Evolutionary conservation across 2,797 vertebrate genomes (phyloP).

Genomic region (Cichlasoma orientale): DNA sequence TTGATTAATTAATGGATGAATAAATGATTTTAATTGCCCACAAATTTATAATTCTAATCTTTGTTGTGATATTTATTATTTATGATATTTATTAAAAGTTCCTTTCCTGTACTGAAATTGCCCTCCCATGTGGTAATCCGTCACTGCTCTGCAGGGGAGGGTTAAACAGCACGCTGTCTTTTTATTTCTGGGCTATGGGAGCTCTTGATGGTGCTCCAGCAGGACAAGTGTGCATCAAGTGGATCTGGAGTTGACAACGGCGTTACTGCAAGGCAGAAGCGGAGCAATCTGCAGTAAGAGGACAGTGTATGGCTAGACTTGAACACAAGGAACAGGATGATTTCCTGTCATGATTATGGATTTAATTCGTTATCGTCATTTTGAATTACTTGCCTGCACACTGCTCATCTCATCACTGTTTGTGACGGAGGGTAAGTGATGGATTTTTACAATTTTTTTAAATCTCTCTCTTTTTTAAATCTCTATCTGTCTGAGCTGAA

Average conservation of each 20-base stretch:
- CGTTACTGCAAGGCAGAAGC: constrained; percentile 33
- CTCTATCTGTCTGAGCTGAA: neutral
- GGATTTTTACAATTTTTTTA: neutral
- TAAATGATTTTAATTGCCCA: neutral
- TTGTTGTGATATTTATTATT: neutral
- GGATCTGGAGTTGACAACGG: constrained; percentile 63
- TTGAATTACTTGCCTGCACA: constrained; percentile 41
- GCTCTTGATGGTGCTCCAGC: constrained; percentile 50
- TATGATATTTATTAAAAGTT: neutral
- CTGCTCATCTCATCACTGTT: constrained; percentile 52
- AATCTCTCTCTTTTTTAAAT: neutral
- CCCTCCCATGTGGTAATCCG: neutral
- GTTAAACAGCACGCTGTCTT: constrained; percentile 11
- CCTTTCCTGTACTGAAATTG: neutral
- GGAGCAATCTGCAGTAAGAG: neutral
- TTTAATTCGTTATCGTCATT: constrained; percentile 44
- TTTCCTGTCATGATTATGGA: constrained; percentile 71
- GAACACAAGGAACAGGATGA: constrained; percentile 68
- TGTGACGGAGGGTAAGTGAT: constrained; percentile 64
- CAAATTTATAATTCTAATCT: neutral
- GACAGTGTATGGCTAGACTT: constrained; percentile 22
- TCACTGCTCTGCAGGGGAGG: neutral
- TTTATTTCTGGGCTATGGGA: constrained; percentile 36
- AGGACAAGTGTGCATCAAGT: constrained; percentile 63
- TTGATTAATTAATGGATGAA: neutral